Evolutionary conservation across 2,113 vertebrate genomes (phyloP).

Genomic region (Paraplagusia blochii): DNA sequence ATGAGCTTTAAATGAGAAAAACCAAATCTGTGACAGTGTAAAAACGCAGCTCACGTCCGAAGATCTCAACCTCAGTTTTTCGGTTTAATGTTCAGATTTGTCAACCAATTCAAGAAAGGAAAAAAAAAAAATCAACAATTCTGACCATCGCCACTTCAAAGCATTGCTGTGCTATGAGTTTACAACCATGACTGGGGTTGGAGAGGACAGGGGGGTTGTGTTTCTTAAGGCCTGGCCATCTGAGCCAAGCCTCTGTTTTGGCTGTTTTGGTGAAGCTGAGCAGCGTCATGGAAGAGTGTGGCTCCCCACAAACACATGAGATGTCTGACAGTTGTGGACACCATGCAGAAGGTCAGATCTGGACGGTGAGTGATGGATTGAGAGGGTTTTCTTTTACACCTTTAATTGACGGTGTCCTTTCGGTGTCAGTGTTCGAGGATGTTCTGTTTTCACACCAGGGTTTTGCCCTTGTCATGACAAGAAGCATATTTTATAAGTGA

Average conservation of each 20-base stretch:
- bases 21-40: constrained; percentile 13
- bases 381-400: constrained; percentile 14
- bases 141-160: constrained; percentile 57
- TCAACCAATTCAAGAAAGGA: constrained; percentile 45
- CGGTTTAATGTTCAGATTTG: constrained; percentile 32
- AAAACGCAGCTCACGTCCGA: too few relatives aligned
- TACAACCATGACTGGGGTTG: constrained; percentile 56
- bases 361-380: constrained; percentile 23
- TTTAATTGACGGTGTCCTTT: constrained; percentile 20
- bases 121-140: constrained; percentile 43
- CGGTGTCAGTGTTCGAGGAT: background rate
- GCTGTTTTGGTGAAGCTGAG: constrained; percentile 34
- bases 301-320: constrained; percentile 22
- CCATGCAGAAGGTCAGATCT: constrained; percentile 20
- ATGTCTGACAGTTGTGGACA: constrained; percentile 16
- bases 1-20: constrained; percentile 36
- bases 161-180: constrained; percentile 55
- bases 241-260: constrained; percentile 60
- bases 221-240: constrained; percentile 29
- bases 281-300: constrained; percentile 20
- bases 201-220: constrained; percentile 17
- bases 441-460: too few relatives aligned
- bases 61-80: too few relatives aligned
- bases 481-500: too few relatives aligned
- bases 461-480: too few relatives aligned